Base-by-base conservation (phyloP, 2,888 invertebrate genomes). In the Hoplodrina ambigua region DNA sequence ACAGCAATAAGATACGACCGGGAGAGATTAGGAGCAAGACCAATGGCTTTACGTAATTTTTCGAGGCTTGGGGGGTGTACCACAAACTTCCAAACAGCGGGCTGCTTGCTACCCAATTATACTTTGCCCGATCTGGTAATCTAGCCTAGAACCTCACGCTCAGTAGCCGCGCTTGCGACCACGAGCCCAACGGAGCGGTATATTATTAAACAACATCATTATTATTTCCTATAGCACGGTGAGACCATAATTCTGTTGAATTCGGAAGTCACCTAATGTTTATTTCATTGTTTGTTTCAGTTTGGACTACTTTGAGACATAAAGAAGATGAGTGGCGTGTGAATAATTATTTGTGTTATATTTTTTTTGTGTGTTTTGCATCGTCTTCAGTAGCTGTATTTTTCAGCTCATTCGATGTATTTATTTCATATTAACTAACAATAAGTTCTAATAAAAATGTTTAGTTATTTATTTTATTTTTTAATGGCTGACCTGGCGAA, bases 291-390 rank as follows among this genome's bases (percentile, higher is more conserved):
- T 46, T 69, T 80, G 60, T 83, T 86, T 41, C 84, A 87, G 87
- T 87, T 87, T 52, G 57, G 81, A 37, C 73, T 83, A 54, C 50
- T 84, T 17, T 84, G 50, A 59, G 60, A 8, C 0, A 41, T 13
- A 15, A 56, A 44, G 5, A 46, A 30, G 46, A 11, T 49, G 44
- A 2, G 20, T 44, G 20, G 19, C 15, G 46, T 46, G 15, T 17
- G 46, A 46, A 46, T 4, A 46, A 17, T 1, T 5, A 46, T 46
- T 17, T 46, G 6, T 17, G 46, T 11, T 52, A 25, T 46, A 15
- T 44, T n/a, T 41, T 75, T 8, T 37, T 37, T 37, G 37, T 37
- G n/a, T 55, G n/a, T 44, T 19, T n/a, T 46, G 10, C 17, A 30
- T 44, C 13, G 2, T 15, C n/a, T 41, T 46, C 10, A 65, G 10